Conservation (phyloP, 1,140 invertebrate genomes). For the Polyergus mexicanus region DNA sequence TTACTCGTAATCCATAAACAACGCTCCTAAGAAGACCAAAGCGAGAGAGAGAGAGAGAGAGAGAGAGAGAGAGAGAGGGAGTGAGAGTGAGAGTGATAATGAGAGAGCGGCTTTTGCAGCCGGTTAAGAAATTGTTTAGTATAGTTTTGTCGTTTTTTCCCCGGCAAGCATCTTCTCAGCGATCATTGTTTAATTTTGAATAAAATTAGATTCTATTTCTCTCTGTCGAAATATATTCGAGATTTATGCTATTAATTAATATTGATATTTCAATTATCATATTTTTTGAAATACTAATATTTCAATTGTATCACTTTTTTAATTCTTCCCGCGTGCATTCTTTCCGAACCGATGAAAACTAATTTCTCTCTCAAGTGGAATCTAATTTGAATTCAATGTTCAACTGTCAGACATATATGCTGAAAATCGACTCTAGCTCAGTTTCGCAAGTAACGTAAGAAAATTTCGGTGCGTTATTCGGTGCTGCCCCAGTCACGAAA, state of each 20-base stretch:
- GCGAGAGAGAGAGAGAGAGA: neutral
- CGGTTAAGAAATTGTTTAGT: neutral
- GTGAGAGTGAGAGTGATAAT: slow-evolving; percentile 32
- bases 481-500: neutral
- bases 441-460: neutral
- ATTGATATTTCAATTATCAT: too few species aligned
- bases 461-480: slow-evolving; percentile 29
- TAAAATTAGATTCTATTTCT: neutral
- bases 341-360: too few species aligned
- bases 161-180: neutral
- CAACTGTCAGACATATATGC: neutral
- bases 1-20: neutral
- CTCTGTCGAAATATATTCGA: neutral
- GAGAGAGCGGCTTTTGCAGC: slow-evolving; percentile 4
- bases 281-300: neutral
- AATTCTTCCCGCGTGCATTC: too few species aligned
- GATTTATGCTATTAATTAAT: neutral
- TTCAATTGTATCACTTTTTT: neutral
- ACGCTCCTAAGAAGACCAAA: slow-evolving; percentile 20
- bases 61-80: too few species aligned
- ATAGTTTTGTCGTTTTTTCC: neutral
- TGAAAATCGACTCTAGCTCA: neutral
- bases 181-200: neutral
- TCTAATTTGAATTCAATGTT: neutral
- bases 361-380: neutral